Base-by-base conservation (phyloP, 2,888 invertebrate species). In the Endomychus coccineus region DNA sequence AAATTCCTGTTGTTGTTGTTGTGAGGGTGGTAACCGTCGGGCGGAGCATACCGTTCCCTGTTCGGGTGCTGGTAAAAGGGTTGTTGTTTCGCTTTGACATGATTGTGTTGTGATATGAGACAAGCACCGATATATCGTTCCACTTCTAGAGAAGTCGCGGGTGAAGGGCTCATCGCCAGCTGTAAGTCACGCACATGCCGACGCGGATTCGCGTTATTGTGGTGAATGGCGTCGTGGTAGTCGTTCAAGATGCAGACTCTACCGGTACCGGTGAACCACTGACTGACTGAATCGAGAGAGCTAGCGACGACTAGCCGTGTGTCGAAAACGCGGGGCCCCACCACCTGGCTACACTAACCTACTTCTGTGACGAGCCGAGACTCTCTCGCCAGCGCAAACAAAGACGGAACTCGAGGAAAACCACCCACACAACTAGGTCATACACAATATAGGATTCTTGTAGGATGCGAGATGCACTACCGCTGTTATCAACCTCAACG, bases 151-250 rank as follows among this genome's bases (percentile, higher is more conserved):
- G 68, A 64, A 52, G 73, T 73, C 60, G 72, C 70, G 62, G 74
- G 73, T 65, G 80, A 80, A 68, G 82, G 83, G 76, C 83, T 82
- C 83, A 83, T 83, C 68, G 74, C 52, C 75, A 68, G n/a, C n/a
- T 34, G 31, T 23, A 23, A 24, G 34, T 35, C 28, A 46, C 43
- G 32, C 34, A 36, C 35, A 37, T 16, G n/a, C n/a, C n/a, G n/a
- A n/a, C n/a, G n/a, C n/a, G n/a, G n/a, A n/a, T n/a, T n/a, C n/a
- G n/a, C n/a, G n/a, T n/a, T n/a, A n/a, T n/a, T n/a, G n/a, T n/a
- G n/a, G n/a, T n/a, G n/a, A n/a, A n/a, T n/a, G n/a, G n/a, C n/a
- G n/a, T n/a, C n/a, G n/a, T n/a, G n/a, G n/a, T n/a, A n/a, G n/a
- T n/a, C n/a, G n/a, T n/a, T n/a, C n/a, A n/a, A n/a, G n/a, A n/a